Percentiles rank a stretch among this genome's conserved stretches.
Conservation (phyloP, 2,797 vertebrate species). For the Euphonia xanthogaster region DNA sequence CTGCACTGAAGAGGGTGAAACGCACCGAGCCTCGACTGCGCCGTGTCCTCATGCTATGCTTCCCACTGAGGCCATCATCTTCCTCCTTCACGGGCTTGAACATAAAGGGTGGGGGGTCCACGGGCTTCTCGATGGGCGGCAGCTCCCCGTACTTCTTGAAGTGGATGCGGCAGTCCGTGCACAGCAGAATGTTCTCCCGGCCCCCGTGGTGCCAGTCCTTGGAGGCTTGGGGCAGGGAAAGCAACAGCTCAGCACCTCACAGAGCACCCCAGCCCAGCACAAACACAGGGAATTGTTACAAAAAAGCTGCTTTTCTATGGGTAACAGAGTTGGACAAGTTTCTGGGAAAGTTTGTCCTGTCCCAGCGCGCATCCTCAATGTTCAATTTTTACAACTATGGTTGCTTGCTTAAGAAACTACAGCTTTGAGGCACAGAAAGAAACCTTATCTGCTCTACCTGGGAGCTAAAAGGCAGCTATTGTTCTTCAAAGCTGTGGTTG, state of each 20-base stretch:
- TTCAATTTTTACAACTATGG: background rate
- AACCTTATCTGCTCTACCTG: background rate
- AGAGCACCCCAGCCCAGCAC: background rate
- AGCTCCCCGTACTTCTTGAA: slow-evolving; percentile 99
- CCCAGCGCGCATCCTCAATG: background rate
- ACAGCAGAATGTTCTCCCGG: slow-evolving; percentile 95
- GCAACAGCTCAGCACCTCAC: background rate
- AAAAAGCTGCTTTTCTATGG: background rate
- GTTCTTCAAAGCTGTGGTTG: background rate
- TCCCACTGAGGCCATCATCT: slow-evolving; percentile 97
- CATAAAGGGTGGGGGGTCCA: slow-evolving; percentile 99
- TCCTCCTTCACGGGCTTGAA: slow-evolving; percentile 99
- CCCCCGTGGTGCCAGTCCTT: slow-evolving; percentile 99
- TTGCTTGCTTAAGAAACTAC: background rate
- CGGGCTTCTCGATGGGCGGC: slow-evolving; percentile 97
- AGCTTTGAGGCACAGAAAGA: background rate
- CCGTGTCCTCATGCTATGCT: slow-evolving; percentile 99
- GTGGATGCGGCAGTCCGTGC: slow-evolving; percentile 97
- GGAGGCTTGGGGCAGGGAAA: slow-evolving; percentile 78
- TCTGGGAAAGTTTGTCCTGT: background rate
- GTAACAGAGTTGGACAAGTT: background rate
- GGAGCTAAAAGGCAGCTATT: background rate
- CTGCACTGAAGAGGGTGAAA: rapidly evolving
- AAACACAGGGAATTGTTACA: rapidly evolving
- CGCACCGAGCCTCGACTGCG: slow-evolving; percentile 95